Conservation (phyloP, 92 coral and sea anemone species). For the Zoanthus sociatus region DNA sequence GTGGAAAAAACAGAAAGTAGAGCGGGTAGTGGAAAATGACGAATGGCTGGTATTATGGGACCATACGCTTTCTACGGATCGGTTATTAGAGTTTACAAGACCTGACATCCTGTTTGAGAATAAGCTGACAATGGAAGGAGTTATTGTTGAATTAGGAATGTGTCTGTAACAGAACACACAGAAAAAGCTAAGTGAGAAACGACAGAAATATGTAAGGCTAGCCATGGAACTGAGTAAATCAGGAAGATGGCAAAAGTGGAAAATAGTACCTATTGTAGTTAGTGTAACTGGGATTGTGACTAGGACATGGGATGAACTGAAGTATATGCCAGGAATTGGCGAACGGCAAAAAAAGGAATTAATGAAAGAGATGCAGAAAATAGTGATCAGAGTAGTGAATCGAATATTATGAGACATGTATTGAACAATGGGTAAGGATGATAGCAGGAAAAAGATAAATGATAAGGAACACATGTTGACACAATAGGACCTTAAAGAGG, state of each 20-base stretch:
- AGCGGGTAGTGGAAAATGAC: no score
- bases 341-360: no score
- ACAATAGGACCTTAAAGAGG: no score
- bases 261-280: slow-evolving; percentile 21
- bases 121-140: slow-evolving; percentile 20
- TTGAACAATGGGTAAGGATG: no score
- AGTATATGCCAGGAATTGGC: no score
- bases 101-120: slow-evolving; percentile 21
- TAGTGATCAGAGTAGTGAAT: no score
- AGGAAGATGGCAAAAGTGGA: not conserved
- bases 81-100: slow-evolving; percentile 22
- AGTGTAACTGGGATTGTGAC: slow-evolving; percentile 31
- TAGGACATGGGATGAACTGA: not conserved
- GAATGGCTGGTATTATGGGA: no score
- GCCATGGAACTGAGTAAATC: slow-evolving; percentile 17
- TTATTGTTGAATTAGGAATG: slow-evolving; percentile 25
- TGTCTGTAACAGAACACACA: slow-evolving; percentile 30
- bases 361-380: no score
- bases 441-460: no score
- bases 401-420: no score
- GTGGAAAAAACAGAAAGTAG: no score
- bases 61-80: slow-evolving; percentile 17
- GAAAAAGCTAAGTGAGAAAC: not conserved
- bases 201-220: not conserved
- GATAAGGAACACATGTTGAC: no score